Conservation (phyloP, 2,797 vertebrate species). For the Trichosurus vulpecula region DNA sequence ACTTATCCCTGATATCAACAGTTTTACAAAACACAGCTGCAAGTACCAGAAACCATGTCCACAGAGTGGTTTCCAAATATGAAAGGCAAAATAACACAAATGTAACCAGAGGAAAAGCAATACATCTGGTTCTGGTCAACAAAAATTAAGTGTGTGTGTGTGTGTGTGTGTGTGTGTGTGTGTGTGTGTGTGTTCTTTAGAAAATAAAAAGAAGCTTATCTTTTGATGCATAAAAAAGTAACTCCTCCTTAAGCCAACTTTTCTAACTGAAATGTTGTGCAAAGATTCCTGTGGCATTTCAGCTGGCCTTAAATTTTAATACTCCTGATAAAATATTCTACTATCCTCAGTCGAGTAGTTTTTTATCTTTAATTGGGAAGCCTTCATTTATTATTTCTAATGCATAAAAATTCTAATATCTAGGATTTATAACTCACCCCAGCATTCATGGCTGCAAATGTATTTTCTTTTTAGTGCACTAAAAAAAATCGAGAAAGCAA, state of each 20-base stretch:
- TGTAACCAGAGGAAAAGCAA: background rate
- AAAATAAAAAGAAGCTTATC: constrained; percentile 58
- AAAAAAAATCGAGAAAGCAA: constrained; percentile 69
- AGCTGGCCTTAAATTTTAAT: constrained; percentile 79
- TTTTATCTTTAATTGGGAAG: constrained; percentile 82
- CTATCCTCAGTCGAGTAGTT: constrained; percentile 73
- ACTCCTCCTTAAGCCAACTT: constrained; percentile 72
- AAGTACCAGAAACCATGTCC: constrained; percentile 19
- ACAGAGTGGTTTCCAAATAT: constrained; percentile 33
- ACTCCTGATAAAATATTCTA: constrained; percentile 79
- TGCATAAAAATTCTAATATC: constrained; percentile 81
- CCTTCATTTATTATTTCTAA: constrained; percentile 81
- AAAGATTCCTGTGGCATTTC: constrained; percentile 78
- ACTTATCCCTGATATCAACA: background rate
- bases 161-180: background rate
- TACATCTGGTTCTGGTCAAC: constrained; percentile 44
- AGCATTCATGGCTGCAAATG: constrained; percentile 75
- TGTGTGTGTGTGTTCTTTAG: background rate
- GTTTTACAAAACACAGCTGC: constrained; percentile 23
- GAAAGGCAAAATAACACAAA: background rate
- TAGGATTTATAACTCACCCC: constrained; percentile 79
- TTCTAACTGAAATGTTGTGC: constrained; percentile 72
- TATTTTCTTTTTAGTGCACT: constrained; percentile 74
- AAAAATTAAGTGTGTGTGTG: background rate
- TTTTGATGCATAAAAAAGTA: constrained; percentile 73